Evolutionary conservation across 2,797 vertebrate genomes (phyloP).

Genomic region (Lateolabrax maculatus): DNA sequence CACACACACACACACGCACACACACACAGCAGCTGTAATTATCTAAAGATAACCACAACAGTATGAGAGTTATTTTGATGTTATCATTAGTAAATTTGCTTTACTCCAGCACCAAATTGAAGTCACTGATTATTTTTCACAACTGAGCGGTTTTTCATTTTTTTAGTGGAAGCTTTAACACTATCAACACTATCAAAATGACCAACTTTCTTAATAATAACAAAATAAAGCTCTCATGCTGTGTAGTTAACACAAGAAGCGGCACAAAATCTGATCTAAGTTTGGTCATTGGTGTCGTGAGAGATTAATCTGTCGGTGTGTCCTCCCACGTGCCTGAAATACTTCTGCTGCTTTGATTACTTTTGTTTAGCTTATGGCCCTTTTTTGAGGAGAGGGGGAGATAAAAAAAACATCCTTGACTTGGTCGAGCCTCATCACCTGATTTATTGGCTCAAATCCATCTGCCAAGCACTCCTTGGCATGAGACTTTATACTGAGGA

Average conservation of each 20-base stretch:
- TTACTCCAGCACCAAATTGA: conserved; percentile 14
- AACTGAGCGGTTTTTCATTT: no score
- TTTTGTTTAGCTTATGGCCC: conserved; percentile 44
- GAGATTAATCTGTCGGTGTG: conserved; percentile 39
- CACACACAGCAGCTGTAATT: conserved; percentile 27
- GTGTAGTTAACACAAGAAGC: background rate
- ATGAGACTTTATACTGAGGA: conserved; percentile 20
- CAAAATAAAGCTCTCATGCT: conserved; percentile 6
- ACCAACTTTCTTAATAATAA: background rate
- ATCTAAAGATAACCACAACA: conserved; percentile 39
- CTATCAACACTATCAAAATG: background rate
- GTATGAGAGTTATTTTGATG: conserved; percentile 44
- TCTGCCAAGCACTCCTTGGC: conserved; percentile 17
- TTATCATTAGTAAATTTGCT: conserved; percentile 11
- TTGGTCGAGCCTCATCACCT: conserved; percentile 30
- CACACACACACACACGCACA: conserved; percentile 11
- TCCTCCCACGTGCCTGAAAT: conserved; percentile 60
- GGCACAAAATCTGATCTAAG: conserved; percentile 39
- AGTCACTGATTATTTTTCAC: background rate
- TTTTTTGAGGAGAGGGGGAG: conserved; percentile 29
- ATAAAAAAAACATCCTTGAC: conserved; percentile 31
- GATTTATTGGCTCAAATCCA: conserved; percentile 49
- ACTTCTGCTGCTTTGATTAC: conserved; percentile 51
- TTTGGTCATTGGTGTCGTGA: conserved; percentile 60
- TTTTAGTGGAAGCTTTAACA: no score